phyloP scores from a whole-genome alignment of 2,113 vertebrate species.

The Fulica atra region DNA sequence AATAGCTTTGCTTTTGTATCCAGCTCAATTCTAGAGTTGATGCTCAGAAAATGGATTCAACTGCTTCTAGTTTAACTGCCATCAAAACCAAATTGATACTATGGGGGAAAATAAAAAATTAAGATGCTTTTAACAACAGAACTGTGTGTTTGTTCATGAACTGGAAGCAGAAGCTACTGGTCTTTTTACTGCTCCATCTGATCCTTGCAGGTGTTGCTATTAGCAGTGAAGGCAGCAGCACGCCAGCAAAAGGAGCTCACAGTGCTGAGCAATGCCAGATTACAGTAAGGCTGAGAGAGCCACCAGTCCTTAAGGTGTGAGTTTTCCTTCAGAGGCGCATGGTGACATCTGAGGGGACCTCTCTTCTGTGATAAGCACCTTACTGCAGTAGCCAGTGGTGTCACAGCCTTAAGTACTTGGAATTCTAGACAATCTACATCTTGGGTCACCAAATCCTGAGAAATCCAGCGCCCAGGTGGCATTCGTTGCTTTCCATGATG shows the following conservation, averaged over 20 bases:
- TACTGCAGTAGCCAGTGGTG: not conserved
- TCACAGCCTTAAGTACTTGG: accelerated
- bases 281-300: not conserved
- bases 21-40: not conserved
- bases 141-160: not conserved
- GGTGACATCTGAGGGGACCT: not conserved
- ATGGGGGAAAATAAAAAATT: not conserved
- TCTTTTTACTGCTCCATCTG: not conserved
- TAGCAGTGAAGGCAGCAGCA: not conserved
- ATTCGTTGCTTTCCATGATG: not conserved
- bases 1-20: not conserved
- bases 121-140: not conserved
- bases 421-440: no score
- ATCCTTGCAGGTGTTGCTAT: not conserved
- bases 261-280: not conserved
- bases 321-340: not conserved
- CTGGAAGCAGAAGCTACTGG: not conserved
- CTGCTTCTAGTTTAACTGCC: not conserved
- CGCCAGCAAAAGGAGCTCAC: not conserved
- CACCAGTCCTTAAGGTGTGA: accelerated
- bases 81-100: not conserved
- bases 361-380: not conserved
- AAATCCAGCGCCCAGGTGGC: accelerated
- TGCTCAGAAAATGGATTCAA: not conserved
- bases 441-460: not conserved